Evolutionary conservation across 2,888 invertebrate genomes (phyloP).

Genomic region (Sepiola atlantica): DNA sequence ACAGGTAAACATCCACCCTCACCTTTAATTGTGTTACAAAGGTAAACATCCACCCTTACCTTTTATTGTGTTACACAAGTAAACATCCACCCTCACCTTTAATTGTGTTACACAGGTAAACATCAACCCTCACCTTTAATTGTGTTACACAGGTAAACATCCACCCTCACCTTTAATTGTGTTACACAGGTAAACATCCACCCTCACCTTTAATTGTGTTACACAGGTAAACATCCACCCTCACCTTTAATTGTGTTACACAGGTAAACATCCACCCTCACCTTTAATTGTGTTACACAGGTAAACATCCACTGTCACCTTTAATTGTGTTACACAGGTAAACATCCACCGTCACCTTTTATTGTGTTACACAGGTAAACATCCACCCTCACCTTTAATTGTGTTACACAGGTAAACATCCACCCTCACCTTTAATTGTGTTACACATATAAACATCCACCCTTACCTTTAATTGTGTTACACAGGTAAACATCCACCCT

Average conservation of each 20-base stretch:
- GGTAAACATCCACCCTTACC: slow-evolving; percentile 59
- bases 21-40: slow-evolving; percentile 66
- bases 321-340: slow-evolving; percentile 69
- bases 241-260: slow-evolving; percentile 63
- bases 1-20: slow-evolving; percentile 62
- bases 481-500: slow-evolving; percentile 62
- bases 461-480: slow-evolving; percentile 62
- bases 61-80: slow-evolving; percentile 70
- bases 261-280: slow-evolving; percentile 63
- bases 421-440: slow-evolving; percentile 58
- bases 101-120: slow-evolving; percentile 68
- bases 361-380: slow-evolving; percentile 68
- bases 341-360: no score
- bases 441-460: slow-evolving; percentile 63
- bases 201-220: slow-evolving; percentile 62
- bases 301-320: slow-evolving; percentile 57
- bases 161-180: slow-evolving; percentile 55
- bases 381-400: slow-evolving; percentile 51
- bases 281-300: slow-evolving; percentile 67
- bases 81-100: background rate
- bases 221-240: slow-evolving; percentile 62
- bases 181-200: slow-evolving; percentile 65
- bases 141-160: slow-evolving; percentile 67
- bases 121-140: slow-evolving; percentile 47
- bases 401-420: slow-evolving; percentile 66